Conservation (phyloP, 2,113 vertebrate species). For the Empidonax alnorum region DNA sequence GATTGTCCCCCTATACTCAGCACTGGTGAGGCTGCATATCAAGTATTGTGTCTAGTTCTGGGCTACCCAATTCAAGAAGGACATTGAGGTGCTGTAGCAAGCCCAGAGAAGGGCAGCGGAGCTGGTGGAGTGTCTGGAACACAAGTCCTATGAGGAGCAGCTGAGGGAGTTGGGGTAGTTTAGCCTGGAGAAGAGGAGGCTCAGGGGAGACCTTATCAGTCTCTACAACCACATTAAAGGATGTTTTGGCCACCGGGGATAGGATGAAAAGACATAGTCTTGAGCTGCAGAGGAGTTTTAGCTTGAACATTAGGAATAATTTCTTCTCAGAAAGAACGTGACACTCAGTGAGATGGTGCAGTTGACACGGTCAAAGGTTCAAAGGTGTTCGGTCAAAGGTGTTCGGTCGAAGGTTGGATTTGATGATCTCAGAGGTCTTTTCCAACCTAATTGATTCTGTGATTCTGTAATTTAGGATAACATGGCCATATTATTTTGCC, state of each 20-base stretch:
- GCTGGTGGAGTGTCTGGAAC: background rate
- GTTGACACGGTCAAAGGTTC: no score
- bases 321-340: background rate
- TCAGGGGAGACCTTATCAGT: no score
- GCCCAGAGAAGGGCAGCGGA: accelerated
- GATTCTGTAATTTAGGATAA: background rate
- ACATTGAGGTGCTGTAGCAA: background rate
- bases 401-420: background rate
- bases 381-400: background rate
- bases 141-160: background rate
- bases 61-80: background rate
- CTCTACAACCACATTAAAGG: background rate
- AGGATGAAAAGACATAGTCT: background rate
- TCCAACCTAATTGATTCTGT: background rate
- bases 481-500: background rate
- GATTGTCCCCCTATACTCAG: background rate
- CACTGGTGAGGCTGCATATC: background rate
- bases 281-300: background rate
- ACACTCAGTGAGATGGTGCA: no score
- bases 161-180: background rate
- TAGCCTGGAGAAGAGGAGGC: background rate
- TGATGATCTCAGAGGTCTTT: background rate
- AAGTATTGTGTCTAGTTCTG: no score
- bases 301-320: background rate
- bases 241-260: background rate